These are phyloP conservation scores for Ferrisia virgata DNA, from an alignment of 2,888 invertebrate species.

Conservation along the genomic window DNA sequence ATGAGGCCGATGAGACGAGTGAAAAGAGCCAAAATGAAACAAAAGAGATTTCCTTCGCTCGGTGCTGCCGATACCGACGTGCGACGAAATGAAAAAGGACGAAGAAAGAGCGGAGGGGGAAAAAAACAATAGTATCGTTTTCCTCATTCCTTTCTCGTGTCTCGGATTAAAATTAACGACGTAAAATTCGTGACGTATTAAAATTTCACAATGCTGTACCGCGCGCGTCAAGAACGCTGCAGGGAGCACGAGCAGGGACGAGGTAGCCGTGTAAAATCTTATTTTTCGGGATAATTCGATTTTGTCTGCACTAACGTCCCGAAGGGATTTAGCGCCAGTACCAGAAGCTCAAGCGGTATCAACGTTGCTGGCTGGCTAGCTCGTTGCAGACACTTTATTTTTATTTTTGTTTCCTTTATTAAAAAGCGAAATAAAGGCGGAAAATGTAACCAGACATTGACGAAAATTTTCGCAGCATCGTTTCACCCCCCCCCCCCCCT, in stretches of 20 bases:
- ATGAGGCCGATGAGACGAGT: too few species aligned
- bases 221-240: background rate
- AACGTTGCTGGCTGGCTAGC: background rate
- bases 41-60: too few species aligned
- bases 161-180: conserved; percentile 36
- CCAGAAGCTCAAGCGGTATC: too few species aligned
- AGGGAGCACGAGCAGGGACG: background rate
- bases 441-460: conserved; percentile 32
- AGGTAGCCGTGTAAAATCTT: background rate
- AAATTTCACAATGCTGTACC: conserved; percentile 18
- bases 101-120: background rate
- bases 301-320: conserved; percentile 25
- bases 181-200: conserved; percentile 39
- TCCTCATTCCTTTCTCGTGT: conserved; percentile 32
- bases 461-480: background rate
- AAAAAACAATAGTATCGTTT: conserved; percentile 30
- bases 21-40: too few species aligned
- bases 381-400: conserved; percentile 16
- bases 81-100: background rate
- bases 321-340: conserved; percentile 4
- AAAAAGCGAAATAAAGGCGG: conserved; percentile 20
- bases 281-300: conserved; percentile 32
- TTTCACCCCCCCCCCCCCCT: background rate
- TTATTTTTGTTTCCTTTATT: conserved; percentile 32
- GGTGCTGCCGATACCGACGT: too few species aligned